Base-by-base conservation (phyloP, 2,113 vertebrate species). In the Mirza zaza region DNA sequence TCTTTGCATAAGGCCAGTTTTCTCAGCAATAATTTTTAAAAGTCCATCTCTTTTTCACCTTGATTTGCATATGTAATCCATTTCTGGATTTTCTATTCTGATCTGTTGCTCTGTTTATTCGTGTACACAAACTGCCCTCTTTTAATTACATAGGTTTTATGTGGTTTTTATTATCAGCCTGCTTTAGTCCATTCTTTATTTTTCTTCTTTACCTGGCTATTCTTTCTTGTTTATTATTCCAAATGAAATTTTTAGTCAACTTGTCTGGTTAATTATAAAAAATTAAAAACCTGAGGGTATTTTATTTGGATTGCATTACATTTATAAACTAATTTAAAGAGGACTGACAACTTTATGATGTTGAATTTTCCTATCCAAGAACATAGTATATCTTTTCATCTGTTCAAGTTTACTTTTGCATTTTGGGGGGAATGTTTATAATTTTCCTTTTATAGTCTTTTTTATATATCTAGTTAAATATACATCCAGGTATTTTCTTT, bases 211-310 rank as follows among this genome's bases (percentile, higher is more conserved):
- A 70, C 15, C 75, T 94, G 39, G 23, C 23, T 84, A 42, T 65
- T 83, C 70, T 71, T 95, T 17, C 27, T 76, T 70, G 5, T 67
- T 45, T 90, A 13, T 71, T 45, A 48, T 45, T 93, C 52, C 59
- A 90, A 65, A 63, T 83, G 48, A 95, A 65, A 27, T 70, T 95
- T 65, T 90, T 77, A 95, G 42, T 92, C 48, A 52, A n/a, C 55
- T 34, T 88, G 18, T 67, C 27, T 73, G 84, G 36, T 15, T 84
- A n/a, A 55, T 84, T 75, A 95, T 45, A 79, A 97, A 87, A 89
- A 32, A 27, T 80, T 32, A 48, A 89, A 83, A 91, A 70, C 8
- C 14, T 42, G 52, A 29, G 83, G 45, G 6, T 15, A 80, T 95
- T 68, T 79, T 91, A 63, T 87, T 82, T 23, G 65, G n/a, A 42